A percentile compares a stretch with the other conserved stretches of the same genome.
Evolutionary conservation across 1,140 invertebrate species (phyloP).

Genomic region (Drosophila miranda): DNA sequence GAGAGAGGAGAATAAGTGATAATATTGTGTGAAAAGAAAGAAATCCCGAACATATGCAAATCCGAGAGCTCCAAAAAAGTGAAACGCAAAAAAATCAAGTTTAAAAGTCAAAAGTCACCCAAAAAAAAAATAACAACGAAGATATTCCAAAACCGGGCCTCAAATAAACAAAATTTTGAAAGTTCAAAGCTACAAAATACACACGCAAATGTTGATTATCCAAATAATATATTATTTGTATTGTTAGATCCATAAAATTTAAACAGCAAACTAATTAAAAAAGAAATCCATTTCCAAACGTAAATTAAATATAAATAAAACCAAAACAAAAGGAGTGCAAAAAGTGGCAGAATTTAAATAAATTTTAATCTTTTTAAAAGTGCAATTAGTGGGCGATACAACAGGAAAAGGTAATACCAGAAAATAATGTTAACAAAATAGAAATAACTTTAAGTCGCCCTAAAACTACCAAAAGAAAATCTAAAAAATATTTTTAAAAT

Average conservation of each 20-base stretch:
- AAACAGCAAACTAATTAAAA: slow-evolving; percentile 9
- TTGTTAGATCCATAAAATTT: neutral
- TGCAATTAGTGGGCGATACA: no score
- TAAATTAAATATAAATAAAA: slow-evolving; percentile 3
- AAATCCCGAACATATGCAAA: slow-evolving; percentile 49
- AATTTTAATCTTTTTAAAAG: no score
- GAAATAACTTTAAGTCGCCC: slow-evolving; percentile 1
- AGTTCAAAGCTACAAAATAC: slow-evolving; percentile 53
- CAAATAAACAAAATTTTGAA: slow-evolving; percentile 57
- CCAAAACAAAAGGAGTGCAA: slow-evolving; percentile 7
- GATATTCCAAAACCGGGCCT: slow-evolving; percentile 7
- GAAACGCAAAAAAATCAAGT: slow-evolving; percentile 53
- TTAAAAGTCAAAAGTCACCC: slow-evolving; percentile 52
- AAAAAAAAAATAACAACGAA: slow-evolving; percentile 13
- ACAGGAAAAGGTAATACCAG: no score
- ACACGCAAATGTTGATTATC: slow-evolving; percentile 34
- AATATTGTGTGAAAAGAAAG: slow-evolving; percentile 22
- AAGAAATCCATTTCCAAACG: neutral
- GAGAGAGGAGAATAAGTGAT: slow-evolving; percentile 32
- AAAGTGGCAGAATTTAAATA: neutral
- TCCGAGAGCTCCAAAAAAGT: slow-evolving; percentile 37
- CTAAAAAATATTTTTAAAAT: neutral
- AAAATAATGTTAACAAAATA: slow-evolving; percentile 15
- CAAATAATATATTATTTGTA: slow-evolving; percentile 6
- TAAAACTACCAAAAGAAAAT: no score